A percentile compares a stretch with the other conserved stretches of the same genome.
Conservation (phyloP, 2,797 vertebrate genomes). For the Lerista edwardsae region DNA sequence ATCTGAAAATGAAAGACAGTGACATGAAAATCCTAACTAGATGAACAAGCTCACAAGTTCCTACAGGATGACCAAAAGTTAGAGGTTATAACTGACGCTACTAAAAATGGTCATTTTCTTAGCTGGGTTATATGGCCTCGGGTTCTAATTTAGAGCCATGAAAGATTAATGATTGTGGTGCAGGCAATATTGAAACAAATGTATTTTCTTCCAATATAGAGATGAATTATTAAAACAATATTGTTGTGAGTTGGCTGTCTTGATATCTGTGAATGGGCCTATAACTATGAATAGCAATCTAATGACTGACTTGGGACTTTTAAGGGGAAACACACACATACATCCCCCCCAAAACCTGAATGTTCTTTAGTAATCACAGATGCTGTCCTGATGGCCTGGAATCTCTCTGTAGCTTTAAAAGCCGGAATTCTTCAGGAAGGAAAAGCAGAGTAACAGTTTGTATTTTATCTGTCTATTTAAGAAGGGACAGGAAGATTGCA, state of each 20-base stretch:
- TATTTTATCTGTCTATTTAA: no score
- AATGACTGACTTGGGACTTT: neutral
- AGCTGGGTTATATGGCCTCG: slow-evolving; percentile 42
- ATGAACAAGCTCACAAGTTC: slow-evolving; percentile 10
- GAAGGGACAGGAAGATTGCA: neutral
- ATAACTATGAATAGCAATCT: no score
- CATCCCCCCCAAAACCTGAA: neutral
- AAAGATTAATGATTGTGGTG: slow-evolving; percentile 27
- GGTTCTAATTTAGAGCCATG: slow-evolving; percentile 29
- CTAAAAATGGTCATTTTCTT: slow-evolving; percentile 34
- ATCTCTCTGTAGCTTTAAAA: neutral
- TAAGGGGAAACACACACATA: no score
- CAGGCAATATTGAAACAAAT: slow-evolving; percentile 19
- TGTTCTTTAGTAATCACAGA: neutral
- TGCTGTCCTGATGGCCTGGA: neutral
- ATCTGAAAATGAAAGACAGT: neutral
- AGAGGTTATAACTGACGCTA: slow-evolving; percentile 37
- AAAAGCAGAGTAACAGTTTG: neutral
- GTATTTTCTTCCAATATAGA: slow-evolving; percentile 21
- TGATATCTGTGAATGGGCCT: neutral
- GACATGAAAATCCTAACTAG: slow-evolving; percentile 42
- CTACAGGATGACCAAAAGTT: slow-evolving; percentile 24
- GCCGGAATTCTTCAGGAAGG: neutral
- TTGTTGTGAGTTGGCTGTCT: neutral
- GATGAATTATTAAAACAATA: slow-evolving; percentile 29